Evolutionary conservation across 2,888 invertebrate species (phyloP), one percentile per base, ranked within the genome.

Genomic region (Allophyes oxyacanthae): DNA sequence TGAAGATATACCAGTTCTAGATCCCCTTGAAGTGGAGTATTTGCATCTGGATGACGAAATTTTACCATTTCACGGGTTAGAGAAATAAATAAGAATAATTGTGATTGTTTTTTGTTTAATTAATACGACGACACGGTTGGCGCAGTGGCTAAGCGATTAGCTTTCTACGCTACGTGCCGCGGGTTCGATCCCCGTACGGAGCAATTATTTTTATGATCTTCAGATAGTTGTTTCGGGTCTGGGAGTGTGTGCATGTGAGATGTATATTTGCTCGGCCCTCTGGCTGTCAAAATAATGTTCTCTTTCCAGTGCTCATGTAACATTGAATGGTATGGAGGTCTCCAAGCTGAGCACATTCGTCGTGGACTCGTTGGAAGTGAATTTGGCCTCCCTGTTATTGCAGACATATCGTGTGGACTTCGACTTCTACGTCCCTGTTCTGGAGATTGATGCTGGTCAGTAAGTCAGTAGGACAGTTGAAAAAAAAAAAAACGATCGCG

Each of bases 1-100:
- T 1, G 84, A 82, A 1, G 69, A 55, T 6, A 57, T 91, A 0
- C 91, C 91, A 0, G 73, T 88, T 0, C 54, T 91, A 48, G 91
- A 91, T 42, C 91, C 91, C 0, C 62, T 89, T 0, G 20, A 65
- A 1, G 32, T 86, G 0, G 78, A 83, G 0, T 61, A 66, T 0
- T 11, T 90, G 6, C 25, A 71, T 4, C 5, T 88, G 1, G 81
- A 85, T 26, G 88, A 86, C 3, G 62, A 72, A 10, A 30, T 60
- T 1, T 30, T 90, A 26, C 82, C 81, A 2, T 9, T 86, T 4
- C 82, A 84, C 0, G 84, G 84, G 90, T 91, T 74, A 75, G 83
- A 43, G 4, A 28, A 28, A 28, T 8, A 1, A 28, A 4, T 28
- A 28, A 28, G 28, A 2, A 20, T 20, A 4, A 3, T 20, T 20